These are phyloP conservation scores for Pithys albifrons DNA, from an alignment of 2,113 vertebrate species.

Conservation along the genomic window DNA sequence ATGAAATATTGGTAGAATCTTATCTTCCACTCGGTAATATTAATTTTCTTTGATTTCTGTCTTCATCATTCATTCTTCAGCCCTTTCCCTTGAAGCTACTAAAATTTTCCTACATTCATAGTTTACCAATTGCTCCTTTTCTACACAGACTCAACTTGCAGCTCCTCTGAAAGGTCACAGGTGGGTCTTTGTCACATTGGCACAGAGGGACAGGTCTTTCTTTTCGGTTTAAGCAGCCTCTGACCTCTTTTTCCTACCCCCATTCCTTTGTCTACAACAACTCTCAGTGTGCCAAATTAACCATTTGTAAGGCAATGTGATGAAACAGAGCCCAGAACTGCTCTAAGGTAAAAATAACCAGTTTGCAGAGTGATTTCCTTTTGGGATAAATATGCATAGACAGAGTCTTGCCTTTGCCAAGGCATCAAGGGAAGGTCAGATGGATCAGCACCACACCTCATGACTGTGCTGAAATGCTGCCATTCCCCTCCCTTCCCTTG, in stretches of 20 bases:
- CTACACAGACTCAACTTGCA: neutral
- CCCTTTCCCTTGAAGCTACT: neutral
- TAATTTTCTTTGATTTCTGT: neutral
- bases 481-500: neutral
- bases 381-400: neutral
- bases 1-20: neutral
- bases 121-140: neutral
- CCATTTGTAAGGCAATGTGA: neutral
- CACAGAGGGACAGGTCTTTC: neutral
- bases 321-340: neutral
- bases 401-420: neutral
- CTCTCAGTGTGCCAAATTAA: neutral
- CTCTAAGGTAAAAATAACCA: neutral
- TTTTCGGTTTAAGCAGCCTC: neutral
- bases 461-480: neutral
- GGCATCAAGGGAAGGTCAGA: neutral
- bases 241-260: neutral
- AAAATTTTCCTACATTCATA: neutral
- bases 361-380: neutral
- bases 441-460: rapidly evolving
- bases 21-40: neutral
- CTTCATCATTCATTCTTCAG: neutral
- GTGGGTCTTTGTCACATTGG: neutral
- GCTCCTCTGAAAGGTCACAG: neutral
- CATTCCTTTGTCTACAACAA: neutral